Evolutionary conservation across 2,888 invertebrate genomes (phyloP).

Genomic region (Psylliodes chrysocephalus): DNA sequence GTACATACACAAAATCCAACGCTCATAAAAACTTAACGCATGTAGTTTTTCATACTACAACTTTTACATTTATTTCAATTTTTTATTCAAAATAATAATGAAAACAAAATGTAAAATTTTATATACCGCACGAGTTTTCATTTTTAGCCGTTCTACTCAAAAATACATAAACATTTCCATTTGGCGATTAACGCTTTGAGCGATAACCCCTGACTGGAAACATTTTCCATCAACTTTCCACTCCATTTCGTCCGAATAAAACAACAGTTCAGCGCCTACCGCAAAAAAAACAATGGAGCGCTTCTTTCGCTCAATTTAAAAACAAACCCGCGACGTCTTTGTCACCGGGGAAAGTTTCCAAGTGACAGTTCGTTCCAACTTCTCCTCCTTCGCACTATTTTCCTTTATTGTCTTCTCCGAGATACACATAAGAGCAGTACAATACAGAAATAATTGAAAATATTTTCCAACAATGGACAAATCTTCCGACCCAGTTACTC

Average conservation of each 20-base stretch:
- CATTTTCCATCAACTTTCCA: constrained; percentile 21
- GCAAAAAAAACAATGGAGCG: constrained; percentile 12
- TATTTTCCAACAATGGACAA: constrained; percentile 29
- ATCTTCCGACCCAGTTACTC: constrained; percentile 27
- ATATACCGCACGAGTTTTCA: too few species aligned
- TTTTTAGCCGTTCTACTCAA: too few species aligned
- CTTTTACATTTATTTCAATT: too few species aligned
- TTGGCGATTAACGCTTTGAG: background rate
- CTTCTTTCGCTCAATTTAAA: constrained; percentile 22
- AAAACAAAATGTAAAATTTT: too few species aligned
- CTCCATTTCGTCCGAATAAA: constrained; percentile 15
- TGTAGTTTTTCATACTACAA: too few species aligned
- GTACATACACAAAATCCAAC: too few species aligned
- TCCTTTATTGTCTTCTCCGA: constrained; percentile 5
- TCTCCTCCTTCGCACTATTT: constrained; percentile 4
- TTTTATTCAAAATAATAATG: too few species aligned
- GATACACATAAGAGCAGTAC: constrained; percentile 9
- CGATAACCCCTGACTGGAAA: constrained; percentile 1
- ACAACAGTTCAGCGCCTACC: constrained; percentile 1
- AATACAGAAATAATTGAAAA: constrained; percentile 28
- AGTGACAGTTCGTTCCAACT: constrained; percentile 11
- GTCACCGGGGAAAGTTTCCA: constrained; percentile 6
- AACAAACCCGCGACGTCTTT: constrained; percentile 18
- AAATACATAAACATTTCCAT: too few species aligned
- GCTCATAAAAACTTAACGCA: too few species aligned